These are phyloP conservation scores for Epinotia bilunana DNA, from an alignment of 2,888 invertebrate genomes.

Conservation along the genomic window DNA sequence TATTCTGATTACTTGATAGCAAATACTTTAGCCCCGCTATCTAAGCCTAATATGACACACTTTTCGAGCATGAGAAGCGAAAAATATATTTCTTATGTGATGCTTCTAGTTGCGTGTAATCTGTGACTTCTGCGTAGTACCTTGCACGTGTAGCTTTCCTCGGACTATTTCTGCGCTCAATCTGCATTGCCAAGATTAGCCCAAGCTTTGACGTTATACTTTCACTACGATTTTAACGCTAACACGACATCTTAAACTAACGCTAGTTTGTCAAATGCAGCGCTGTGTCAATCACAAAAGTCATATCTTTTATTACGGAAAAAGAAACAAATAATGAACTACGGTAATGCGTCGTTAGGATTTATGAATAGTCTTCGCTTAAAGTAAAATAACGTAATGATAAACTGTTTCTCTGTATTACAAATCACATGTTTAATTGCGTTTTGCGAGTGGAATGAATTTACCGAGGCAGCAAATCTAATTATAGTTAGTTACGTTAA, in stretches of 20 bases:
- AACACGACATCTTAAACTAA: background rate
- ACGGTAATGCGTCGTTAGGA: constrained; percentile 11
- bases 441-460: constrained; percentile 2
- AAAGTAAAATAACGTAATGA: constrained; percentile 3
- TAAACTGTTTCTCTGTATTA: constrained; percentile 1
- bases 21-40: too few relatives aligned
- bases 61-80: too few relatives aligned
- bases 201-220: constrained; percentile 47
- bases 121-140: constrained; percentile 40
- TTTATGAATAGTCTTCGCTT: constrained; percentile 21
- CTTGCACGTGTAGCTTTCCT: constrained; percentile 59
- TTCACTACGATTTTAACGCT: constrained; percentile 34
- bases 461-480: background rate
- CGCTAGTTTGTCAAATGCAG: background rate
- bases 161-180: constrained; percentile 58
- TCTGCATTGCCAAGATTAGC: constrained; percentile 52
- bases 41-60: too few relatives aligned
- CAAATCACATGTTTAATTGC: constrained; percentile 14
- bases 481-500: background rate
- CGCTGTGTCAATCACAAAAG: background rate
- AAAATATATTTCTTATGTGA: background rate
- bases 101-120: constrained; percentile 25
- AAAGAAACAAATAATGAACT: background rate
- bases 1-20: too few relatives aligned
- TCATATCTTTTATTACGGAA: background rate